Evolutionary conservation across 1,140 invertebrate species (phyloP), one percentile per base, ranked within the genome.

Genomic region (Drosophila murphyi): DNA sequence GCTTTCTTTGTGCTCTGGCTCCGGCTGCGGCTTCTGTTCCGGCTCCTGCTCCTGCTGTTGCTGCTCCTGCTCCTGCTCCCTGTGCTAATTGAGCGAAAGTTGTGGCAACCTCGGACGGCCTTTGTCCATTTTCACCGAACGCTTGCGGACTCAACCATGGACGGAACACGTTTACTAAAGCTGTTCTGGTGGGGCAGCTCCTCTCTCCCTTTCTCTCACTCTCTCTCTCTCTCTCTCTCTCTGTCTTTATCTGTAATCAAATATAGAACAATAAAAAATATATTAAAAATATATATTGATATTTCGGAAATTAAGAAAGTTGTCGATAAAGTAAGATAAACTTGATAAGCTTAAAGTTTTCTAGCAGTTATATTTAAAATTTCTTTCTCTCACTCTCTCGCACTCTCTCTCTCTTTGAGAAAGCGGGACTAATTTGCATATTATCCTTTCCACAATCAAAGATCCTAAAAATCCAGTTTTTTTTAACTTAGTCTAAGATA

Each of bases 121-220:
- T 89, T 88, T 88, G 85, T 88, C 85, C 85, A 88, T 88, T 88
- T 88, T 88, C 75, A 88, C 81, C 77, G 76, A 64, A 85, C 78
- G 75, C 34, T 37, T 35, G 48, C 45, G 54, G 71, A 63, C 85
- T 59, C 70, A 80, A 72, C 71, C 78, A 80, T 88, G 85, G 85
- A 88, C 85, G 85, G 85, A 85, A 70, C 20, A 20, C 76, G 78
- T 56, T 41, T 51, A 70, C 76, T 55, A 43, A n/a, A 47, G 35
- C n/a, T 5, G 31, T 8, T 10, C 54, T 29, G 51, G 29, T 34
- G 20, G 45, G 54, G 28, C 41, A 61, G 37, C 50, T 43, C 5
- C 29, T 45, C 54, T 39, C 7, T 20, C 20, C 20, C 20, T 20
- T 20, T 20, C 20, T 20, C 37, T 39, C 37, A 1, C 6, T 39